Evolutionary conservation across 2,888 invertebrate species (phyloP).

Genomic region (Subacronicta megacephala): DNA sequence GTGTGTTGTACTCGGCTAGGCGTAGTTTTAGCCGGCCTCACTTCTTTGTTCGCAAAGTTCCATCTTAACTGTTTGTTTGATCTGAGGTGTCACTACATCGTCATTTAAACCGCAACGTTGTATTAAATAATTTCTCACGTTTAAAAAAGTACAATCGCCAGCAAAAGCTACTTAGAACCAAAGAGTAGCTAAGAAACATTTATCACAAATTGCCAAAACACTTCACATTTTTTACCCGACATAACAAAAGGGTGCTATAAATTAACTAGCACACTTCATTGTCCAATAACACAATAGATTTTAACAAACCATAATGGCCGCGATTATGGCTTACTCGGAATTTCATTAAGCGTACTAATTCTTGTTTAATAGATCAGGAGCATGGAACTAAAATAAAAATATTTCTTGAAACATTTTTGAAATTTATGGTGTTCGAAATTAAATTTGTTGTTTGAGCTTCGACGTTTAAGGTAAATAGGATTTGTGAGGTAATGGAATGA

Average conservation of each 20-base stretch:
- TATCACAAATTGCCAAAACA: slow-evolving; percentile 25
- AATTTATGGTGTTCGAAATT: slow-evolving; percentile 7
- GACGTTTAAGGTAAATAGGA: neutral
- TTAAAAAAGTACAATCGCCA: too few species aligned
- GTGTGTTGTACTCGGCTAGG: too few species aligned
- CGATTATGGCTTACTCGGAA: slow-evolving; percentile 76
- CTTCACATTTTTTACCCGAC: slow-evolving; percentile 13
- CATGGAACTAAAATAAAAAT: slow-evolving; percentile 31
- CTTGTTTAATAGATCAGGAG: slow-evolving; percentile 48
- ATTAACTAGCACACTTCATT: slow-evolving; percentile 73
- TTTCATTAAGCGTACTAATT: slow-evolving; percentile 77
- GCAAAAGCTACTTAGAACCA: too few species aligned
- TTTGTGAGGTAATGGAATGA: neutral
- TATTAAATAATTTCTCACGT: too few species aligned
- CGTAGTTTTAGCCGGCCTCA: too few species aligned
- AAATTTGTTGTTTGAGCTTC: slow-evolving; percentile 1
- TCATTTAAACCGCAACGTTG: too few species aligned
- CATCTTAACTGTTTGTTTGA: too few species aligned
- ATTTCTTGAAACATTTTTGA: slow-evolving; percentile 20
- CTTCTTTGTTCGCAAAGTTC: too few species aligned
- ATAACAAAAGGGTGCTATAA: slow-evolving; percentile 61
- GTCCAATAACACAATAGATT: slow-evolving; percentile 79
- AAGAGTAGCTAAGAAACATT: neutral
- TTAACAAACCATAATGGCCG: slow-evolving; percentile 80
- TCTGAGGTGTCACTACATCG: too few species aligned